Percentiles rank a stretch among this genome's conserved stretches.
Conservation (phyloP, 2,888 invertebrate species). For the Venustoraphidia nigricollis region DNA sequence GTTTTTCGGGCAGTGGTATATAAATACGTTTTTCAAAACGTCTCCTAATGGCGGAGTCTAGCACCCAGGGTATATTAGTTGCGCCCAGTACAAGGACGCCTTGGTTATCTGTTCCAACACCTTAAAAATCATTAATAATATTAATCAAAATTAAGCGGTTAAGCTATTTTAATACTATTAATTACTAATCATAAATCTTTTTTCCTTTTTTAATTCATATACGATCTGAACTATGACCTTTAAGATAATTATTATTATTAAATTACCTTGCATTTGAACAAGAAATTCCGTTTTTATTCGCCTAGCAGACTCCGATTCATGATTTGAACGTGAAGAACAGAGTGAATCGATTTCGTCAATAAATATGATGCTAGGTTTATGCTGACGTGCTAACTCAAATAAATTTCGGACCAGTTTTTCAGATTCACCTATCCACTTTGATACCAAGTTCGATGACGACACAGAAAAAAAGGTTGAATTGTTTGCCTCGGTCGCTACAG, state of each 20-base stretch:
- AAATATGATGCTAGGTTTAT: slow-evolving; percentile 97
- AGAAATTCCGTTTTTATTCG: slow-evolving; percentile 98
- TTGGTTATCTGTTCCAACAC: slow-evolving; percentile 91
- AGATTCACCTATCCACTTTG: slow-evolving; percentile 99
- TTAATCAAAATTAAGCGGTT: too few species aligned
- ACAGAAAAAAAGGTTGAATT: slow-evolving; percentile 99
- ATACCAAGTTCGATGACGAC: slow-evolving; percentile 94
- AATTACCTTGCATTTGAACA: slow-evolving; percentile 91
- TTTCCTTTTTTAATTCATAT: neutral
- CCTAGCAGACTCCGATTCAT: slow-evolving; percentile 95
- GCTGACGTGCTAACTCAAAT: slow-evolving; percentile 85
- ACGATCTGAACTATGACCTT: neutral
- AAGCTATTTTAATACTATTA: slow-evolving; percentile 1
- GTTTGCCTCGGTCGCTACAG: slow-evolving; percentile 99
- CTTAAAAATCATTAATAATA: slow-evolving; percentile 24
- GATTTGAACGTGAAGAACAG: slow-evolving; percentile 93
- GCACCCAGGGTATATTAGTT: slow-evolving; percentile 95
- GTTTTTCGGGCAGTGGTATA: slow-evolving; percentile 91
- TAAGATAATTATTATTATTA: neutral
- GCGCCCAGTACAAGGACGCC: slow-evolving; percentile 84
- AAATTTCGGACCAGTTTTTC: slow-evolving; percentile 91
- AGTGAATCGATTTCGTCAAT: slow-evolving; percentile 98
- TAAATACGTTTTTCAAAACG: slow-evolving; percentile 98
- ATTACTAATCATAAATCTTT: neutral
- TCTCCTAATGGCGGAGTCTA: slow-evolving; percentile 92